Conservation (phyloP, 2,113 vertebrate species). For the Raja brachyura region DNA sequence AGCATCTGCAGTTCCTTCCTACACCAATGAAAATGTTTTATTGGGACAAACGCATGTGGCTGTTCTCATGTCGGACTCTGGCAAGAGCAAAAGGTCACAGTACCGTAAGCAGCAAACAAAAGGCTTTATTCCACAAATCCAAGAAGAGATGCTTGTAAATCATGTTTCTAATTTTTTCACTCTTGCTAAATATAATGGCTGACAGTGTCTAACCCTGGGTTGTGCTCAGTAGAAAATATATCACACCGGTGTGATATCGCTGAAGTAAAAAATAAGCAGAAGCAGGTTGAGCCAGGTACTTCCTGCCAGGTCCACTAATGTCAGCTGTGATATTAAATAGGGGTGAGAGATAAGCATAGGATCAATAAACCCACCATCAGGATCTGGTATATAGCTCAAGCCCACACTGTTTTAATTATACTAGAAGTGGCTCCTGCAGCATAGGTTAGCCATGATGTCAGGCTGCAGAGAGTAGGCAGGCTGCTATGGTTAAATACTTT, state of each 20-base stretch:
- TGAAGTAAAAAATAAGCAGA: background rate
- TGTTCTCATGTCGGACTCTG: constrained; percentile 52
- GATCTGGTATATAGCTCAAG: background rate
- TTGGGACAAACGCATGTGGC: constrained; percentile 59
- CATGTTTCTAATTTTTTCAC: background rate
- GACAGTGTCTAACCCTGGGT: background rate
- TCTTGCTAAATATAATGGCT: background rate
- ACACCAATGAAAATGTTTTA: constrained; percentile 51
- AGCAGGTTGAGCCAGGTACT: background rate
- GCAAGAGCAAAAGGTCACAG: background rate
- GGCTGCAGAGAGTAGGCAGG: background rate
- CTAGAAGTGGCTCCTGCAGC: background rate
- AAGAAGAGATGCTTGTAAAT: background rate
- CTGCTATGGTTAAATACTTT: background rate
- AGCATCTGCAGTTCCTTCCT: no score
- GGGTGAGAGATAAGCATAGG: background rate
- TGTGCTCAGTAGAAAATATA: background rate
- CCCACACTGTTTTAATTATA: background rate
- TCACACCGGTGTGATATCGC: background rate
- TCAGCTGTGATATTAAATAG: background rate
- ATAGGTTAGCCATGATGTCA: no score
- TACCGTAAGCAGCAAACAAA: background rate
- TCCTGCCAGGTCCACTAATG: background rate
- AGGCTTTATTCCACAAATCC: background rate
- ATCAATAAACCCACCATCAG: background rate